phyloP scores from a whole-genome alignment of 2,113 vertebrate species.

The Meriones unguiculatus region DNA sequence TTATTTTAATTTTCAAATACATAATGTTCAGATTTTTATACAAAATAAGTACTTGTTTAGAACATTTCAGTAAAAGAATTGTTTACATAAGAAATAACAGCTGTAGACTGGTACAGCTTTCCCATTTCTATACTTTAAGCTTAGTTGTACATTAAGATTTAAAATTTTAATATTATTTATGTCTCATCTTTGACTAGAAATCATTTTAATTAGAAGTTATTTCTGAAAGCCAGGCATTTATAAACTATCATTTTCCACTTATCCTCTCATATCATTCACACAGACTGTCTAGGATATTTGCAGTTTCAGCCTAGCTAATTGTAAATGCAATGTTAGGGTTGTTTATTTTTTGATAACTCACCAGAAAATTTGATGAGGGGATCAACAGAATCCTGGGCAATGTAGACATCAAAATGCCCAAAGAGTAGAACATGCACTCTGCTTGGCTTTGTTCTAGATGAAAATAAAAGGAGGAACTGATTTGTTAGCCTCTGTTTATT shows the following conservation, averaged over 20 bases:
- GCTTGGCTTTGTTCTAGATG: background rate
- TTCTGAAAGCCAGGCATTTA: background rate
- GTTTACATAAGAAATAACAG: background rate
- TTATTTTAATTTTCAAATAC: background rate
- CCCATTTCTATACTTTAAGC: background rate
- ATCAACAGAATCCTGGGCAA: background rate
- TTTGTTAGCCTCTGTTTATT: background rate
- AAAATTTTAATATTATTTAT: background rate
- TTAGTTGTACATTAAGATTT: background rate
- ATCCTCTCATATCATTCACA: background rate
- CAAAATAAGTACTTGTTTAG: constrained; percentile 5
- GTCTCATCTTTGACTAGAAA: background rate
- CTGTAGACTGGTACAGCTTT: background rate
- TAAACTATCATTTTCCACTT: background rate
- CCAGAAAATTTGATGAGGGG: background rate
- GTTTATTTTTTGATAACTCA: constrained; percentile 30
- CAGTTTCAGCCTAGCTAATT: constrained; percentile 41
- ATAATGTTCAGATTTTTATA: background rate
- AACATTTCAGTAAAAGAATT: constrained; percentile 33
- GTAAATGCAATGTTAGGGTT: background rate
- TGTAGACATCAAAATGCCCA: background rate
- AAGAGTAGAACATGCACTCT: background rate
- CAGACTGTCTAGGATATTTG: background rate
- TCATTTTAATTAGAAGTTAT: background rate
- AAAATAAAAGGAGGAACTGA: background rate